Base-by-base conservation (phyloP, 2,113 vertebrate genomes). In the Columbina picui region DNA sequence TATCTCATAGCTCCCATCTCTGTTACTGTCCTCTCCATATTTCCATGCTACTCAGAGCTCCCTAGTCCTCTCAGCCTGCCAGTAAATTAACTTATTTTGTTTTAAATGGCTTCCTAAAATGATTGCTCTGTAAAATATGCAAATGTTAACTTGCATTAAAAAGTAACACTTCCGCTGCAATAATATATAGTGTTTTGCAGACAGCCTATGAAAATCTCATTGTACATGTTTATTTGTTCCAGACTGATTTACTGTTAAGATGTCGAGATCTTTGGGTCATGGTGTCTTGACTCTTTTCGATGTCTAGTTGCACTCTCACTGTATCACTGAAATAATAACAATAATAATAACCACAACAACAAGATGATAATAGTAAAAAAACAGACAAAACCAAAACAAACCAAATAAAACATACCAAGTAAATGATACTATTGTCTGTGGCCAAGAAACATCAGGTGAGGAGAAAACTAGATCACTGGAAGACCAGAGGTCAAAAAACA, bases 401-500 rank as follows among this genome's bases (percentile, higher is more conserved):
- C 18, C 4, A 36, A 27, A 36, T 39, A 39, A n/a, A 15, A 2
- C 2, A 68, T 47, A n/a, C 3, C 12, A 74, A 81, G 56, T 30
- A 45, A 29, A 63, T 50, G 1, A 43, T 39, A 4, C 2, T 49
- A 36, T 22, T 43, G 10, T 25, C 30, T 69, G 9, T 55, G 27
- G 30, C 13, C 39, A 55, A n/a, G 47, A 76, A 45, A 22, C 21
- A 30, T 50, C 23, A 83, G 3, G 4, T 9, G 17, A 5, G 16
- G 36, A 55, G 3, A 75, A 53, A 56, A 86, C 20, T 9, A 50
- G 17, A 26, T 29, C 15, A 45, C 10, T 50, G 12, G 29, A 75
- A 69, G 14, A 34, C 6, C 3, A 34, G 17, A 50, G 14, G 10
- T 30, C 3, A 53, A 68, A 32, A 38, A 71, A 10, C 0, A 1